Base-by-base conservation (phyloP, 2,797 vertebrate species). In the Malacoctenus gilli region DNA sequence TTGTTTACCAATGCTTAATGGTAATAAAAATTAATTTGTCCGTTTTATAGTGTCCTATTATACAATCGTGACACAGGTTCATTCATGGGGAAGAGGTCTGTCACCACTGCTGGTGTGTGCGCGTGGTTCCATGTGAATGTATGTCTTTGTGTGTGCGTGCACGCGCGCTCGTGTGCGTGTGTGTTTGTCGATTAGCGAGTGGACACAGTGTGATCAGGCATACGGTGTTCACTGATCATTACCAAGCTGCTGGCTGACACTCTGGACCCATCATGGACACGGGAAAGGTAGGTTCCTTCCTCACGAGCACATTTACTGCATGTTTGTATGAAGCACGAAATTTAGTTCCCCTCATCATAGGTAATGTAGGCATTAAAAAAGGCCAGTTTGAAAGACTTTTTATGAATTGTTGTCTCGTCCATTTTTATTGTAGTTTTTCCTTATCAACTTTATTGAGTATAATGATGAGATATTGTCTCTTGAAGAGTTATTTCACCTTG, bases 181-280 rank as follows among this genome's bases (percentile, higher is more conserved):
- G 49, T 43, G 51, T 58, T 16, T 20, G 55, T 52, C 5, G 46
- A 67, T 74, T 60, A 68, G 60, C 13, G 62, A 59, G 82, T 86
- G 80, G 59, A 79, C 84, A 80, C 57, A 46, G 83, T 80, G 82
- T 90, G 86, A 86, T 86, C 65, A 31, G 19, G 44, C 63, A 42
- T 50, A 41, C 18, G 16, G 23, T n/a, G 22, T 52, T 42, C 71
- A 83, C 61, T 87, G 85, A 84, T 88, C 80, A 87, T 88, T 87
- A 75, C 75, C 82, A 36, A 6, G 34, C 70, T 35, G 25, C 21
- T 8, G 53, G 10, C 65, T 69, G 61, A 75, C 58, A 77, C 75
- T 75, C 67, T 83, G 63, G 34, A 83, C 50, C 15, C 31, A 67
- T 42, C 63, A 89, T 89, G 88, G 85, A 86, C 11, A 47, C 79